Conservation (phyloP, 2,797 vertebrate species). For the Paramormyrops hopkinsi region DNA sequence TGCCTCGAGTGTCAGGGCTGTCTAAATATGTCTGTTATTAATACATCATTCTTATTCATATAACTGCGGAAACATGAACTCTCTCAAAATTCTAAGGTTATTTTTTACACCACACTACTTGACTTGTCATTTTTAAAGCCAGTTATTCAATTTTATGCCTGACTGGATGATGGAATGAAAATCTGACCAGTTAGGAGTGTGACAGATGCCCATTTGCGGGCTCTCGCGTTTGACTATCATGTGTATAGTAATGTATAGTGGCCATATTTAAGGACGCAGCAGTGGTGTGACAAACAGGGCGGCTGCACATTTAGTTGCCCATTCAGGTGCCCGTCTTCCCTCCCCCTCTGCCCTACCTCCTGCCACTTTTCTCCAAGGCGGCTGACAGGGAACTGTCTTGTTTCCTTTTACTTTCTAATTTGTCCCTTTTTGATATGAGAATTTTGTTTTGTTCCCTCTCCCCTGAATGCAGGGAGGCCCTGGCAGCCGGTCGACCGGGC, state of each 20-base stretch:
- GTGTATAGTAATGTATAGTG: not conserved
- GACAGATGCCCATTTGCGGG: not conserved
- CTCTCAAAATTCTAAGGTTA: not conserved
- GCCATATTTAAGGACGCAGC: not conserved
- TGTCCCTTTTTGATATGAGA: conserved; percentile 1
- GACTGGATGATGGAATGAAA: not conserved
- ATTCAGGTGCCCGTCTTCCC: not conserved
- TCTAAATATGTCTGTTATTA: not conserved
- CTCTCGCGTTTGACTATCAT: not conserved
- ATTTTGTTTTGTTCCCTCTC: not conserved
- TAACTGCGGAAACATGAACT: not conserved
- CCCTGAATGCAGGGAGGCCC: not conserved
- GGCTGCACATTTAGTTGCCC: not conserved
- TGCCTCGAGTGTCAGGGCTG: not conserved
- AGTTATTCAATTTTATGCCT: not conserved
- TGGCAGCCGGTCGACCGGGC: not conserved
- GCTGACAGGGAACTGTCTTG: not conserved
- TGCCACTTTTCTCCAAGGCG: not conserved
- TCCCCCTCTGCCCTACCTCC: not conserved
- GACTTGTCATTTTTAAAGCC: not conserved
- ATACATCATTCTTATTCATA: not conserved
- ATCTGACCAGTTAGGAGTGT: not conserved
- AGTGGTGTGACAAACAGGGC: not conserved
- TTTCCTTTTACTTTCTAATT: conserved; percentile 5
- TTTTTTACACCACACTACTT: not conserved